Evolutionary conservation across 1,140 invertebrate genomes (phyloP), one percentile per base, ranked within the genome.

Genomic region (Branchinecta lynchi): DNA sequence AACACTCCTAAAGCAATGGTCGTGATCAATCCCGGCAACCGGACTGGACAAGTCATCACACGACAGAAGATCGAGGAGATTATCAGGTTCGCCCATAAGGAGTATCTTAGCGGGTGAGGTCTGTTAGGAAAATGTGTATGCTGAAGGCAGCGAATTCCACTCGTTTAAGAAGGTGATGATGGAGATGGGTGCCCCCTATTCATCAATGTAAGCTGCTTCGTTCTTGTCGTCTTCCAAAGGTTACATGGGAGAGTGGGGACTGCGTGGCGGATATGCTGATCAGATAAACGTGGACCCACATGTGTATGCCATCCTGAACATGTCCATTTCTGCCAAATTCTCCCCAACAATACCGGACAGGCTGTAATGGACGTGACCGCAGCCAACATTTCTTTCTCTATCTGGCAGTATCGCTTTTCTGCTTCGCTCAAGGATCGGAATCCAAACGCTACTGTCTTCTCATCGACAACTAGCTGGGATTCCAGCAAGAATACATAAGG

Each of bases 1-100:
- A 89, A 86, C 77, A 84, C 86, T 74, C 92, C 93, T 0, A 82
- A 92, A 66, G 93, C 88, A 0, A 80, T 99, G 66, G 93, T 96
- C 21, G 86, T 99, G 65, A 99, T 99, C 73, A 99, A 99, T 82
- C 96, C 96, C 3, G 96, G 96, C 44, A 99, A 99, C 80, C 96
- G 96, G 7, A 98, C 96, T 15, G 81, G 83, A 66, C 86, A 92
- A 80, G 96, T 98, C 7, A 80, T 99, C 7, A 85, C 88, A 0
- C 83, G 85, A 71, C 77, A 89, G 68, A 98, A 98, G 79, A 98
- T 99, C 74, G 85, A 92, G 76, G 83, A 89, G 67, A 86, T 99
- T 68, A 90, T 99, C 66, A 88, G 88, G 76, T 99, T 99, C 78
- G 95, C 96, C 0, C 81, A 94, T 69, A 84, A 89, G 73, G 84